Evolutionary conservation across 2,888 invertebrate genomes (phyloP), one percentile per base, ranked within the genome.

Genomic region (Atethmia centrago): DNA sequence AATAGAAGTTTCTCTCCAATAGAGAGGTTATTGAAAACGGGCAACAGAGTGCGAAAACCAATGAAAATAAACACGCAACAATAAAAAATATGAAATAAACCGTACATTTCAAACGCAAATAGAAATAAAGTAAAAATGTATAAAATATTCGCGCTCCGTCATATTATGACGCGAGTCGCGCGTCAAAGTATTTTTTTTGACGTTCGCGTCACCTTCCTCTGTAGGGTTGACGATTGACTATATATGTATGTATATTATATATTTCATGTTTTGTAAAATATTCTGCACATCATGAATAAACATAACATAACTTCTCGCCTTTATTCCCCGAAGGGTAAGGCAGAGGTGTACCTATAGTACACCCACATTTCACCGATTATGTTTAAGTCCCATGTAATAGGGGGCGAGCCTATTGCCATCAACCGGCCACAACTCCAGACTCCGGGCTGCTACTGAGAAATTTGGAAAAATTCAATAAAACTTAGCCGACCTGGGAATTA

Each of bases 121-220:
- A 49, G 36, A 73, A 79, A 84, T 77, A 80, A 56, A 79, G 70
- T 79, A 69, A 80, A 79, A 77, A 83, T 84, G 85, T 59, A 82
- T 55, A 64, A 83, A 85, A 85, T 86, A 87, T 84, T 86, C 64
- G 47, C 82, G 77, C 70, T 45, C 58, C 65, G 51, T 78, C 59
- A 77, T 83, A 81, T 77, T 83, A 59, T 68, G 63, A 71, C 67
- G 69, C 64, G 72, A 79, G 81, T 69, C 76, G 77, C 83, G 83
- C 83, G 83, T 81, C 80, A 84, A 88, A 90, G 85, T 87, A 89
- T 90, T 89, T 86, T 79, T 85, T 82, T 82, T 81, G 72, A 85
- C 79, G 78, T 83, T 79, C 45, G 63, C 55, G 71, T 66, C 65
- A 76, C 66, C 71, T 80, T 70, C 21, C 69, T 49, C n/a, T 40